Evolutionary conservation across 2,113 vertebrate genomes (phyloP).

Genomic region (Odocoileus virginianus): DNA sequence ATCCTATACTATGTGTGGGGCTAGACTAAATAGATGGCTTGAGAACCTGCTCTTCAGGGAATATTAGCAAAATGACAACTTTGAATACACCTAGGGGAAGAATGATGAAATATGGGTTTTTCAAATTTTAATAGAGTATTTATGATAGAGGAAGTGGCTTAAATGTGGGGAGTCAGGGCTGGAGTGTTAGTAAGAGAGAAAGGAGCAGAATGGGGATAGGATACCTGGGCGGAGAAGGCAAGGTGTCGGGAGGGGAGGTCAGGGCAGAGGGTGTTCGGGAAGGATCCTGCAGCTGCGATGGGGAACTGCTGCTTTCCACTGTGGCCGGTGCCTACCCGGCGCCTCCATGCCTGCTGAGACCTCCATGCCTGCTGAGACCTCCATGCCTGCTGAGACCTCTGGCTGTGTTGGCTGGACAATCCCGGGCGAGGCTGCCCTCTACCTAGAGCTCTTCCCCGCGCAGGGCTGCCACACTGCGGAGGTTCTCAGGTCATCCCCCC

Average conservation of each 20-base stretch:
- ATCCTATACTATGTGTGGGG: too few species aligned
- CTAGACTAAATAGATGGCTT: not conserved
- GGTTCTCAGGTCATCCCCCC: not conserved
- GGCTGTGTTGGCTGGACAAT: not conserved
- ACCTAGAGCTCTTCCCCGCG: too few species aligned
- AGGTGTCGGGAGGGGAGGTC: not conserved
- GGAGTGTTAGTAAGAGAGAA: not conserved
- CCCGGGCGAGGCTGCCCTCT: not conserved
- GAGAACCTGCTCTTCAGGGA: not conserved
- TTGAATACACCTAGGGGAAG: not conserved
- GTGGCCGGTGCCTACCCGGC: not conserved
- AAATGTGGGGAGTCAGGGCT: not conserved
- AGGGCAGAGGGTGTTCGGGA: not conserved
- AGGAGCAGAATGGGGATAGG: not conserved
- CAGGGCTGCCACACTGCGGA: accelerated
- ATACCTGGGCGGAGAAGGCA: not conserved
- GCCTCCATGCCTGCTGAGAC: not conserved
- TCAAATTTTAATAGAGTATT: not conserved
- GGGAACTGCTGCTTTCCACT: not conserved
- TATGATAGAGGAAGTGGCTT: not conserved
- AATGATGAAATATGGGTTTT: not conserved
- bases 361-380: not conserved
- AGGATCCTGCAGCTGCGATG: not conserved
- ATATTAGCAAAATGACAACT: not conserved
- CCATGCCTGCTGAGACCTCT: not conserved